Evolutionary conservation across 2,797 vertebrate species (phyloP).

Genomic region (Schizopygopsis malacanthus): DNA sequence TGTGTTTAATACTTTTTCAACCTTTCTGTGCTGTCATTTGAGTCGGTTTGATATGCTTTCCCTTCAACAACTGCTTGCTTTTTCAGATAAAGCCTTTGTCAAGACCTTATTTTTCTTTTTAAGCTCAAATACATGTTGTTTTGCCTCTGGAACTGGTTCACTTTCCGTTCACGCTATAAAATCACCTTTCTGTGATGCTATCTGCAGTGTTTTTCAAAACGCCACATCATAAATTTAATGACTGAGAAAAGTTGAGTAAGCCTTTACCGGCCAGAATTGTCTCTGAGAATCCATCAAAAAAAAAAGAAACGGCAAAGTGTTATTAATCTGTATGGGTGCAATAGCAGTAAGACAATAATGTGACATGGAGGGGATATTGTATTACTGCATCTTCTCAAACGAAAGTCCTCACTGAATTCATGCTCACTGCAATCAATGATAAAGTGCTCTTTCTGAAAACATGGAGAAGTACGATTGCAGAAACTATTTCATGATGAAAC

Average conservation of each 20-base stretch:
- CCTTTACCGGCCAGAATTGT: slow-evolving; percentile 2
- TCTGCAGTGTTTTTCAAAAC: slow-evolving; percentile 8
- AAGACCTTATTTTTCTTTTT: not conserved
- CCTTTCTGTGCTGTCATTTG: slow-evolving; percentile 19
- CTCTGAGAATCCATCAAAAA: not conserved
- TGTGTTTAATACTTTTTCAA: slow-evolving; percentile 15
- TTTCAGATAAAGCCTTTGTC: not conserved
- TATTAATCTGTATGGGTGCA: slow-evolving; percentile 23
- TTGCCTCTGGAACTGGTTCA: slow-evolving; percentile 12
- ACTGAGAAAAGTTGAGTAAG: not conserved
- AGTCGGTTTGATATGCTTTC: slow-evolving; percentile 11
- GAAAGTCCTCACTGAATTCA: slow-evolving; percentile 4
- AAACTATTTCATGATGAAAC: slow-evolving; percentile 19
- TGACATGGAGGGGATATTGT: not conserved
- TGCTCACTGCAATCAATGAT: slow-evolving; percentile 15
- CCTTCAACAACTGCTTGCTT: not conserved
- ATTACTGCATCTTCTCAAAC: not conserved
- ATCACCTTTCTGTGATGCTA: slow-evolving; percentile 11
- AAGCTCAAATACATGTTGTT: slow-evolving; percentile 14
- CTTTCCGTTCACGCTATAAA: not conserved
- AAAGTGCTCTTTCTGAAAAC: slow-evolving; percentile 30
- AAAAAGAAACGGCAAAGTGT: slow-evolving; percentile 1
- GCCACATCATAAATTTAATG: not conserved
- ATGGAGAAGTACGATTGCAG: not conserved
- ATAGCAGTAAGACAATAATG: slow-evolving; percentile 22